These are phyloP conservation scores for Bucorvus abyssinicus DNA, from an alignment of 2,797 vertebrate species.

Conservation along the genomic window DNA sequence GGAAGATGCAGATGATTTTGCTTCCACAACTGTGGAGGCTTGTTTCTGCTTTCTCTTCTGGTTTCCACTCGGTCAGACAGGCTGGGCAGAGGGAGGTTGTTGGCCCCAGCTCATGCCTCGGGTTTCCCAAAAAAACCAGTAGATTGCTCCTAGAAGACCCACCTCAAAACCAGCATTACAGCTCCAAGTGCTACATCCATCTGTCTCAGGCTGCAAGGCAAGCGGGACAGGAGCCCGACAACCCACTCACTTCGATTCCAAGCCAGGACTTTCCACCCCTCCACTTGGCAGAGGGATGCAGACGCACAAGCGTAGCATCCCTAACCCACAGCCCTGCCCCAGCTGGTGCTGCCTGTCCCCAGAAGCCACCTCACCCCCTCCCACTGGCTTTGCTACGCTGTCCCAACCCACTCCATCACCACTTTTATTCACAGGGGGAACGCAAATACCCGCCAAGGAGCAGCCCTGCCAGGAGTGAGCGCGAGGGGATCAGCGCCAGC, in stretches of 20 bases:
- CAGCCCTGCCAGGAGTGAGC: background rate
- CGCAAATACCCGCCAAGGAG: rapidly evolving
- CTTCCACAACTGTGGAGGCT: background rate
- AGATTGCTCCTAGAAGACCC: background rate
- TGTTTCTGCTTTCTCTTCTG: background rate
- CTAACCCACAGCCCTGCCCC: background rate
- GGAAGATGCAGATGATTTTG: background rate
- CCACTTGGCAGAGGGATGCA: rapidly evolving
- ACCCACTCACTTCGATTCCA: background rate
- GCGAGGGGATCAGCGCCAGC: background rate
- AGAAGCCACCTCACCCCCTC: background rate
- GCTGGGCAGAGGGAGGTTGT: background rate
- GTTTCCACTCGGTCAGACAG: background rate
- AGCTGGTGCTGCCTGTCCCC: background rate
- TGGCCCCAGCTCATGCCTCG: background rate
- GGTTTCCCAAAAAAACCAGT: rapidly evolving
- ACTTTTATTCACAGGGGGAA: background rate
- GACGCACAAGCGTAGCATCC: background rate
- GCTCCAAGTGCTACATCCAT: rapidly evolving
- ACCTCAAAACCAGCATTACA: background rate
- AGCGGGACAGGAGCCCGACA: background rate
- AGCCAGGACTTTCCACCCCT: background rate
- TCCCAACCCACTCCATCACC: background rate
- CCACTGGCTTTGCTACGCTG: background rate
- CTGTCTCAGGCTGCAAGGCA: background rate